Evolutionary conservation across 2,888 invertebrate species (phyloP).

Genomic region (Neoscelio sp.): DNA sequence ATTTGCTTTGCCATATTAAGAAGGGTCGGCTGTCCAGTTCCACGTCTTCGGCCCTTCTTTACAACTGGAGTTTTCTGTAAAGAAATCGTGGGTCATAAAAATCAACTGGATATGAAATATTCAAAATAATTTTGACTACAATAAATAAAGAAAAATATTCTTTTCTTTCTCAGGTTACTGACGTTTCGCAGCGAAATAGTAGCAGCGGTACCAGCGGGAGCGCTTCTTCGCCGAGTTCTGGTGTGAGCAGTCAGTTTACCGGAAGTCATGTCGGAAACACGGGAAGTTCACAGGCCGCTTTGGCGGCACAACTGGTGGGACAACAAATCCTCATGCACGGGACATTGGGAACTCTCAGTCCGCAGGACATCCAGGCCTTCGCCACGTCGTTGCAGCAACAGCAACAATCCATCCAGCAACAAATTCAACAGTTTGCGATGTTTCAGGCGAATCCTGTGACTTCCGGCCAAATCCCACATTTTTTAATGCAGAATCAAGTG

Average conservation of each 20-base stretch:
- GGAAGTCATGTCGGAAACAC: slow-evolving; percentile 79
- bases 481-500: slow-evolving; percentile 91
- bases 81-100: no score
- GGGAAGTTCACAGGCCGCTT: slow-evolving; percentile 79
- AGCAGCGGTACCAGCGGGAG: slow-evolving; percentile 83
- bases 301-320: slow-evolving; percentile 82
- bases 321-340: slow-evolving; percentile 82
- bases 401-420: slow-evolving; percentile 87
- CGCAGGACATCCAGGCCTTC: slow-evolving; percentile 83
- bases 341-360: slow-evolving; percentile 77
- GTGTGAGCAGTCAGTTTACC: slow-evolving; percentile 83
- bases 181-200: slow-evolving; percentile 83
- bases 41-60: slow-evolving; percentile 65
- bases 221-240: slow-evolving; percentile 83
- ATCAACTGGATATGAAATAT: no score
- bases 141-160: no score
- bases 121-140: no score
- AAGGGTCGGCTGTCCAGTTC: slow-evolving; percentile 70
- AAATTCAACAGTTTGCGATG: slow-evolving; percentile 86
- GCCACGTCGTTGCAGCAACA: slow-evolving; percentile 86
- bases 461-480: slow-evolving; percentile 85
- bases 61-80: slow-evolving; percentile 51
- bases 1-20: slow-evolving; percentile 75
- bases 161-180: slow-evolving; percentile 83
- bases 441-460: slow-evolving; percentile 73